Evolutionary conservation across 2,888 invertebrate species (phyloP), one percentile per base, ranked within the genome.

Genomic region (Leptinotarsa rubiginosa): DNA sequence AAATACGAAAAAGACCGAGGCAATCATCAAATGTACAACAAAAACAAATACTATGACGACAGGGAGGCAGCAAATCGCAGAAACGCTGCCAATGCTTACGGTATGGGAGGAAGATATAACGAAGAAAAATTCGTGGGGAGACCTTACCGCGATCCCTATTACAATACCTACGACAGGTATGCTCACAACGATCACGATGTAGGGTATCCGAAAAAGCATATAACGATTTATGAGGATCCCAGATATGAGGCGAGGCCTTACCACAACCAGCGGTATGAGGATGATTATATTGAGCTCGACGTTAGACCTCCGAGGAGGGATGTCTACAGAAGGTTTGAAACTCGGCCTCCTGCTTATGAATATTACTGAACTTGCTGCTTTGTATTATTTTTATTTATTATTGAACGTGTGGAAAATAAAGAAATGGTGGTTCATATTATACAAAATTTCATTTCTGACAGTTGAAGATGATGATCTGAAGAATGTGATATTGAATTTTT

Each of bases 151-250:
- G 54, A 71, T 47, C 69, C 71, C 47, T 67, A 77, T 25, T 65
- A 73, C 12, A 69, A 78, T 41, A 62, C 47, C 16, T 62, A 66
- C 15, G 18, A 70, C n/a, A 50, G 69, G 49, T 22, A 69, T 52
- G 65, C 66, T 5, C 62, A 69, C 13, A 31, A 62, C 2, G 25
- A 52, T 15, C 69, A 52, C 3, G 41, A 65, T 49, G 56, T 54
- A 7, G 64, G 20, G 7, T 59, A 69, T 66, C 72, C 74, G 0
- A 83, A 82, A 70, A 83, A 82, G 75, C 85, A 84, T 15, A 87
- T 88, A 50, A 87, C 87, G 0, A 82, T 87, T 70, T 88, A 87
- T 74, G 88, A 88, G 81, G 88, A 88, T 80, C 87, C 87, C 10
- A 72, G 79, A 41, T 79, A 79, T 22, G 71, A 73, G 16, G 66